Evolutionary conservation across 2,113 vertebrate species (phyloP).

Genomic region (Hippocampus barbouri): DNA sequence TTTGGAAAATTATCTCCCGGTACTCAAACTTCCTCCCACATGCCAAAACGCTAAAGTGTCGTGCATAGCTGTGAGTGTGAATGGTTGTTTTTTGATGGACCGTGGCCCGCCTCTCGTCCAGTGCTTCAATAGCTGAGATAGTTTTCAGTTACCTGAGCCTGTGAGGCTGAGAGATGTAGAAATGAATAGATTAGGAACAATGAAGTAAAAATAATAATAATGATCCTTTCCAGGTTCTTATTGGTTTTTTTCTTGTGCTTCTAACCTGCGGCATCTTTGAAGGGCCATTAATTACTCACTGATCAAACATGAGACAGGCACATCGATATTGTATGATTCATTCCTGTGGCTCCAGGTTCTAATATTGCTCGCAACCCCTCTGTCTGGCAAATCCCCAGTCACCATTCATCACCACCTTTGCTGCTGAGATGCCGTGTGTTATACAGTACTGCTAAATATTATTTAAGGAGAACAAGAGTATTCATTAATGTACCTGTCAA

Average conservation of each 20-base stretch:
- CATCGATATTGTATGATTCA: slow-evolving; percentile 51
- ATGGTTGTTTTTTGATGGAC: too few relatives aligned
- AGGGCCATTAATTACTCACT: slow-evolving; percentile 47
- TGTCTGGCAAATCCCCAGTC: slow-evolving; percentile 46
- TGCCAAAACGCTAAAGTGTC: too few relatives aligned
- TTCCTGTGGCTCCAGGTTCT: slow-evolving; percentile 52
- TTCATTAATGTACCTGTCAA: background rate
- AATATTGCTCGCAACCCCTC: slow-evolving; percentile 50
- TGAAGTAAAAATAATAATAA: background rate
- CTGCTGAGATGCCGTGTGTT: slow-evolving; percentile 36
- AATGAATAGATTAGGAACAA: background rate
- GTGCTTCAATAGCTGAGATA: too few relatives aligned
- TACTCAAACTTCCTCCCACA: too few relatives aligned
- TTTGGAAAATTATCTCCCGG: too few relatives aligned
- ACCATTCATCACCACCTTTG: slow-evolving; percentile 57
- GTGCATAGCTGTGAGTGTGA: too few relatives aligned
- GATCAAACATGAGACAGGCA: slow-evolving; percentile 40
- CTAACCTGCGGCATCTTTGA: slow-evolving; percentile 38
- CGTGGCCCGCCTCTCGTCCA: too few relatives aligned
- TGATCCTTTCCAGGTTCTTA: slow-evolving; percentile 33
- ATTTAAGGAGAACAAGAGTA: background rate
- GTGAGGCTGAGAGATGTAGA: too few relatives aligned
- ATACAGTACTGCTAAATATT: background rate
- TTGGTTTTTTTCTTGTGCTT: slow-evolving; percentile 18
- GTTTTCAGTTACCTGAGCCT: too few relatives aligned